These are phyloP conservation scores for Emmelina monodactyla DNA, from an alignment of 2,888 invertebrate species.

Conservation along the genomic window DNA sequence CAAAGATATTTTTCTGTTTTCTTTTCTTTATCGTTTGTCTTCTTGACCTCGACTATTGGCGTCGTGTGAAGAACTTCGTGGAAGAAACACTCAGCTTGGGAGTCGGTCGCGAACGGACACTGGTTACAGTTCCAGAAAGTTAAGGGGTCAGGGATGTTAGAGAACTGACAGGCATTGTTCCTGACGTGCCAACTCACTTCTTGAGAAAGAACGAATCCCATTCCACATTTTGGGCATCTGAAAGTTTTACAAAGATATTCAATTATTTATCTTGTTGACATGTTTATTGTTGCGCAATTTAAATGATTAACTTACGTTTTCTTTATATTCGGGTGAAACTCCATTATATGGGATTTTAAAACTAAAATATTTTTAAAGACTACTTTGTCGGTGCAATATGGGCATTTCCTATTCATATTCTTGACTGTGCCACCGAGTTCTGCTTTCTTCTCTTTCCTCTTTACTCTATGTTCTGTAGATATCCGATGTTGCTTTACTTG, in stretches of 20 bases:
- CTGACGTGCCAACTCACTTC: slow-evolving; percentile 78
- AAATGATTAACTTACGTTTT: slow-evolving; percentile 59
- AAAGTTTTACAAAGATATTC: slow-evolving; percentile 21
- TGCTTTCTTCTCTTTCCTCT: slow-evolving; percentile 47
- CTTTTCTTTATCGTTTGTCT: slow-evolving; percentile 27
- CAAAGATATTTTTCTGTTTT: slow-evolving; percentile 66
- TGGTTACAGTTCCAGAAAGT: slow-evolving; percentile 65
- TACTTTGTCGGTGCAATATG: slow-evolving; percentile 60
- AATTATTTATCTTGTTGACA: not conserved
- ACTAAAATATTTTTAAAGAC: slow-evolving; percentile 59
- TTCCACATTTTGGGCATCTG: slow-evolving; percentile 77
- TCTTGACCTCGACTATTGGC: slow-evolving; percentile 30
- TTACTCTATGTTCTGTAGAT: slow-evolving; percentile 69
- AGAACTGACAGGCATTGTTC: slow-evolving; percentile 56
- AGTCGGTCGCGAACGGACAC: slow-evolving; percentile 69
- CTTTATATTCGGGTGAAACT: slow-evolving; percentile 68
- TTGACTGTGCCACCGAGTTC: slow-evolving; percentile 38
- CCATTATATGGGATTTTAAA: slow-evolving; percentile 69
- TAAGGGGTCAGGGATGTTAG: slow-evolving; percentile 23
- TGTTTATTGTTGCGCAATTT: not conserved
- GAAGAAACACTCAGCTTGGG: slow-evolving; percentile 75
- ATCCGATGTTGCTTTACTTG: slow-evolving; percentile 74
- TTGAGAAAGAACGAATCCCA: slow-evolving; percentile 73
- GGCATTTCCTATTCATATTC: slow-evolving; percentile 62
- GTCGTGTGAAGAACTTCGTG: slow-evolving; percentile 74